Conservation (phyloP, 2,113 vertebrate genomes). For the Psophia crepitans region DNA sequence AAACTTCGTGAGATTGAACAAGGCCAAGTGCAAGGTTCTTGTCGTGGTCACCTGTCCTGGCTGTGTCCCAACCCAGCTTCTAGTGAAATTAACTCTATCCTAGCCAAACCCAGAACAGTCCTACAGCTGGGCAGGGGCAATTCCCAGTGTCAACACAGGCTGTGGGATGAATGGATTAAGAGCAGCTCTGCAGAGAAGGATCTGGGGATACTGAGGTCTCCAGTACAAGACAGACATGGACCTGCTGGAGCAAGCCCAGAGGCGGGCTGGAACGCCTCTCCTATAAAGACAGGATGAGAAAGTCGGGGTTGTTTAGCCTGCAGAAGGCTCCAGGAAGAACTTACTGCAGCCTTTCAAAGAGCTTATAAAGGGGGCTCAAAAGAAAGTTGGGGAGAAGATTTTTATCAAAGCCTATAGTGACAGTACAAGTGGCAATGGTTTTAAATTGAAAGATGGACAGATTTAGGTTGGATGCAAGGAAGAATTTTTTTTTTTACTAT, state of each 20-base stretch:
- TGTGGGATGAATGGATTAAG: neutral
- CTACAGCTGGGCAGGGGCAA: fast-evolving
- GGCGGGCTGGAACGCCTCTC: neutral
- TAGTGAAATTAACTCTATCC: too few species aligned
- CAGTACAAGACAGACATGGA: neutral
- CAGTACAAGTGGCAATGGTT: neutral
- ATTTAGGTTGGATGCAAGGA: neutral
- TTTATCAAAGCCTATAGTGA: neutral
- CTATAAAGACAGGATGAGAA: neutral
- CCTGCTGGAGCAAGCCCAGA: neutral
- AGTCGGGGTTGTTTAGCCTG: neutral
- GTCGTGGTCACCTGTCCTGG: too few species aligned
- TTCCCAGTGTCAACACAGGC: too few species aligned
- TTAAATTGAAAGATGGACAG: neutral
- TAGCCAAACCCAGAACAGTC: too few species aligned
- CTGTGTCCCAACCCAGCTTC: too few species aligned
- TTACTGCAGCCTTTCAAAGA: neutral
- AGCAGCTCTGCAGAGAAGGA: neutral
- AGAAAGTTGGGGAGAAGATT: neutral
- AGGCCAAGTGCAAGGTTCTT: neutral
- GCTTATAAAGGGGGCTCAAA: neutral
- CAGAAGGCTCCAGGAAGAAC: neutral
- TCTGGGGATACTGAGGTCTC: neutral
- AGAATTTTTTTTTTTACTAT: neutral
- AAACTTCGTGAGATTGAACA: neutral